Base-by-base conservation (phyloP, 1,140 invertebrate genomes). In the Helicoverpa armigera region DNA sequence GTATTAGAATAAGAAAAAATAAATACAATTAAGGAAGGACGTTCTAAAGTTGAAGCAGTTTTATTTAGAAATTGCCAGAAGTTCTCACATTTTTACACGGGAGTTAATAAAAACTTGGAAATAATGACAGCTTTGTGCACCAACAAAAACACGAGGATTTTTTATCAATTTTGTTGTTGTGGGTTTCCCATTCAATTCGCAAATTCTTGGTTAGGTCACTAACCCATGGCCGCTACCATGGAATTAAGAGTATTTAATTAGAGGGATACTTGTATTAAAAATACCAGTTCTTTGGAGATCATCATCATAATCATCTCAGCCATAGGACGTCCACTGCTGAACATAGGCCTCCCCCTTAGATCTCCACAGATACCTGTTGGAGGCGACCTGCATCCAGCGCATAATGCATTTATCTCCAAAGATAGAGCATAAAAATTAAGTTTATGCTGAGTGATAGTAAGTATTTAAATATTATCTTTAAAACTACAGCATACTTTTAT, bases 131-230 rank as follows among this genome's bases (percentile, higher is more conserved):
- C 23, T 23, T 74, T 58, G 29, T 31, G 31, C 31, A 12, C n/a
- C 14, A 14, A 16, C 29, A 74, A 74, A 74, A 74, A 74, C 63
- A 43, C 31, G 29, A 4, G 9, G 2, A 7, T 5, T 58, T 56
- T 56, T 74, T 74, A 29, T 56, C 9, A n/a, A n/a, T 11, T 13
- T 56, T 18, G 29, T 43, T 56, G 53, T 43, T 74, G 13, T 29
- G 70, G 70, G 31, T 14, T 74, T 74, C 70, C 70, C 70, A 74
- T 74, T 74, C 70, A 58, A 58, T 60, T 74, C 31, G 16, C 23
- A 58, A 54, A 74, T 58, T 58, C 50, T 70, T 50, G 12, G 18
- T 29, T 14, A n/a, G 51, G 48, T 53, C 50, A 12, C 11, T 29
- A 10, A 70, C 35, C 63, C 43, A 50, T 50, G 10, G n/a, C 63